Conservation (phyloP, 2,113 vertebrate species). For the Oryzias woworae region DNA sequence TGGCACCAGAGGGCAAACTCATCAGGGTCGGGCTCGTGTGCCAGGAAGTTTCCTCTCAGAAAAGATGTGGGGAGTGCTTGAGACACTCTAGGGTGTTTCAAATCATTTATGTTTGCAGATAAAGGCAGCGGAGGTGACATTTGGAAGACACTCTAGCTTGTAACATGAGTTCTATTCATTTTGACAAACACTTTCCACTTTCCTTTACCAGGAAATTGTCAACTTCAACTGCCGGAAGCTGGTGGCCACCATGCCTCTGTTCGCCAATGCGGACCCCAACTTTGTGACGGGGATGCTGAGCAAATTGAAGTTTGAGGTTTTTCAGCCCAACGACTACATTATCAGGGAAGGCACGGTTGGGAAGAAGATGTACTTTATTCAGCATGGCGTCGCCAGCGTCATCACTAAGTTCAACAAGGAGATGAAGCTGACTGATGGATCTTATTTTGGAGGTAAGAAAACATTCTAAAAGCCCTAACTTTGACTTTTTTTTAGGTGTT, state of each 20-base stretch:
- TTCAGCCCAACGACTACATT: constrained; percentile 97
- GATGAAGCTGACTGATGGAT: constrained; percentile 96
- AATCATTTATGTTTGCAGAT: constrained; percentile 43
- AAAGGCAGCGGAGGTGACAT: constrained; percentile 19
- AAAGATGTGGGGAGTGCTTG: constrained; percentile 55
- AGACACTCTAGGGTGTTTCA: constrained; percentile 54
- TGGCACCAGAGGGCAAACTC: constrained; percentile 58
- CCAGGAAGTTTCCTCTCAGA: constrained; percentile 60
- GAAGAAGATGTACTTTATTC: constrained; percentile 99
- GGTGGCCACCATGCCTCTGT: constrained; percentile 97
- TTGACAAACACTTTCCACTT: constrained; percentile 10
- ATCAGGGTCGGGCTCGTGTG: constrained; percentile 54
- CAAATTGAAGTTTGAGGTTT: constrained; percentile 96
- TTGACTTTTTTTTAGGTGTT: background rate
- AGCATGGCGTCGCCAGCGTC: constrained; percentile 95
- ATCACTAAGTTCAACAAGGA: constrained; percentile 97
- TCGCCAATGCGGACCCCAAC: constrained; percentile 97
- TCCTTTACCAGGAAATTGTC: constrained; percentile 89
- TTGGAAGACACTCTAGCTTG: constrained; percentile 11
- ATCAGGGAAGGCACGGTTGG: constrained; percentile 96
- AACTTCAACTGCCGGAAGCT: constrained; percentile 98
- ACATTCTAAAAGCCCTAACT: background rate
- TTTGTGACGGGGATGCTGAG: constrained; percentile 98
- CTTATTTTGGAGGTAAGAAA: constrained; percentile 94
- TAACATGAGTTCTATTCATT: constrained; percentile 7